Conservation (phyloP, 2,888 invertebrate genomes). For the Reticulitermes lucifugus region DNA sequence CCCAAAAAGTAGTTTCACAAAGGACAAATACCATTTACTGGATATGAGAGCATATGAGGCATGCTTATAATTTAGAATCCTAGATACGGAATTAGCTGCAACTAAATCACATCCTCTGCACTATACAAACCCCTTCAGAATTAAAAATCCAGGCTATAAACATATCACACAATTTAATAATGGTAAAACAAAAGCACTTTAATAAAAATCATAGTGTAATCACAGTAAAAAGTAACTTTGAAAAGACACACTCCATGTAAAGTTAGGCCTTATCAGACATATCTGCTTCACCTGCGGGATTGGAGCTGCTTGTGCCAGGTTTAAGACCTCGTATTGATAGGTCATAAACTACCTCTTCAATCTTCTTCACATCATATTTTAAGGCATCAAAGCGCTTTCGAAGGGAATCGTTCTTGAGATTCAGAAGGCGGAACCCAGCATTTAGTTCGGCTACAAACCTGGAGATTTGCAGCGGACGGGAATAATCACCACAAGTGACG, state of each 20-base stretch:
- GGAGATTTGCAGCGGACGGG: slow-evolving; percentile 84
- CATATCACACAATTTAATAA: too few relatives aligned
- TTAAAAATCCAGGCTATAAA: too few relatives aligned
- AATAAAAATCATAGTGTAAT: not conserved
- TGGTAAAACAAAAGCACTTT: not conserved
- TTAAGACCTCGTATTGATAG: slow-evolving; percentile 83
- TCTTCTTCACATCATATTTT: slow-evolving; percentile 94
- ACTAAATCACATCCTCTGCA: too few relatives aligned
- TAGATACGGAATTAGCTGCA: too few relatives aligned
- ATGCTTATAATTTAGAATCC: too few relatives aligned
- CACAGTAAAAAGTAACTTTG: not conserved
- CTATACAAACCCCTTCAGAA: too few relatives aligned
- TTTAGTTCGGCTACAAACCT: slow-evolving; percentile 88
- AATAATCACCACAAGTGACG: slow-evolving; percentile 86
- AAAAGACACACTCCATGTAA: not conserved
- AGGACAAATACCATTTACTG: too few relatives aligned
- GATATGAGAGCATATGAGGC: too few relatives aligned
- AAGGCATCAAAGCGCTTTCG: slow-evolving; percentile 88
- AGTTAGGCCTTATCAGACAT: slow-evolving; percentile 13
- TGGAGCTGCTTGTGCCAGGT: slow-evolving; percentile 57
- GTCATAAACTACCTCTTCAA: slow-evolving; percentile 92
- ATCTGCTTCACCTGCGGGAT: not conserved
- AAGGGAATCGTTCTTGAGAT: slow-evolving; percentile 89
- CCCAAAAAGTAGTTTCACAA: too few relatives aligned
- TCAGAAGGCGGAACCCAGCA: slow-evolving; percentile 89